Percentiles rank a stretch among this genome's conserved stretches.
These are phyloP conservation scores for Brachyrhaphis roseni DNA, from an alignment of 2,797 vertebrate genomes.

Conservation along the genomic window DNA sequence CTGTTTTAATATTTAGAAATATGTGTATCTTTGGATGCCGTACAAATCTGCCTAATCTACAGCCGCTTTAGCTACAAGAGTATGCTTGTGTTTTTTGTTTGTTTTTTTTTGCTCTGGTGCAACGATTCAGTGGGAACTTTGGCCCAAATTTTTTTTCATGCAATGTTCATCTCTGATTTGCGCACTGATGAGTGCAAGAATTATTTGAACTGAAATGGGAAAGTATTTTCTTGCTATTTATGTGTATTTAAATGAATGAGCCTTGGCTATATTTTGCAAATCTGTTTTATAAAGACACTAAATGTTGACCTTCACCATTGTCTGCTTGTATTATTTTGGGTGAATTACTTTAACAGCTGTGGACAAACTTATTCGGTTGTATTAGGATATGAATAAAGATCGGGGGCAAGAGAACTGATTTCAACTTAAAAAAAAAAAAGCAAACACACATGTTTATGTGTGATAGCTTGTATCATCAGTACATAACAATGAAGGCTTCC, in stretches of 20 bases:
- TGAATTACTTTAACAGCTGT: neutral
- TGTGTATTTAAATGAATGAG: slow-evolving; percentile 87
- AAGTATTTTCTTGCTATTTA: slow-evolving; percentile 88
- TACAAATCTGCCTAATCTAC: slow-evolving; percentile 69
- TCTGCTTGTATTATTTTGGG: slow-evolving; percentile 41
- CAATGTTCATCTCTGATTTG: slow-evolving; percentile 72
- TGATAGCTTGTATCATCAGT: neutral
- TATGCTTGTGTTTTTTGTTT: slow-evolving; percentile 76
- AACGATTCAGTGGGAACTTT: slow-evolving; percentile 65
- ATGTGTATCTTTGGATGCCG: slow-evolving; percentile 67
- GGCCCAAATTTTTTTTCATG: slow-evolving; percentile 66
- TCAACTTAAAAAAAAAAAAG: neutral
- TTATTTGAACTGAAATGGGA: slow-evolving; percentile 78
- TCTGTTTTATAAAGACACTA: slow-evolving; percentile 88
- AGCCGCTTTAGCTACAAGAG: slow-evolving; percentile 67
- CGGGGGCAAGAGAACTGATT: neutral
- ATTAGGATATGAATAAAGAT: neutral
- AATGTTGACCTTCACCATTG: slow-evolving; percentile 72
- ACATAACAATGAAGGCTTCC: neutral
- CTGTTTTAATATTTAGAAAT: slow-evolving; percentile 71
- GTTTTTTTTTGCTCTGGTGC: slow-evolving; percentile 73
- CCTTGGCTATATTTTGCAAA: slow-evolving; percentile 88
- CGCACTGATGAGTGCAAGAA: slow-evolving; percentile 71
- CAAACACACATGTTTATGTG: neutral
- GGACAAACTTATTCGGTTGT: neutral